phyloP scores from a whole-genome alignment of 2,797 vertebrate species.

The Astyanax mexicanus region DNA sequence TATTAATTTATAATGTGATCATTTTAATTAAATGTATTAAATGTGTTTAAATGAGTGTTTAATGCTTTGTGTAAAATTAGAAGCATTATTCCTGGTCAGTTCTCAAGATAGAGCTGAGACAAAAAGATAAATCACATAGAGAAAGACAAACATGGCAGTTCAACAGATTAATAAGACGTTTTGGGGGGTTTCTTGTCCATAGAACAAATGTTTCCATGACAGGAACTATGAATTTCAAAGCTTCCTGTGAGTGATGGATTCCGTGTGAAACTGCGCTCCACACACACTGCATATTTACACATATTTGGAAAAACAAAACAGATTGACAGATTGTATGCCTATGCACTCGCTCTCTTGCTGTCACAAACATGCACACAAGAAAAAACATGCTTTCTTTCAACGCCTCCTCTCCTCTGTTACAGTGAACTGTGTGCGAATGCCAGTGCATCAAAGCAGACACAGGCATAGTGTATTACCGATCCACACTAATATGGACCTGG shows the following conservation, averaged over 20 bases:
- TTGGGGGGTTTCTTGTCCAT: slow-evolving; percentile 3
- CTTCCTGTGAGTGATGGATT: slow-evolving; percentile 17
- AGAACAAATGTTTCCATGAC: slow-evolving; percentile 3
- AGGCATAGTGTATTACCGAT: slow-evolving; percentile 45
- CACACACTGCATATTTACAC: slow-evolving; percentile 21
- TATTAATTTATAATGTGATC: too few relatives aligned
- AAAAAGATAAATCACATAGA: not conserved
- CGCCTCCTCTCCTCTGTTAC: not conserved
- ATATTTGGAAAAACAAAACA: slow-evolving; percentile 19
- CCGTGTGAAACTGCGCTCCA: not conserved
- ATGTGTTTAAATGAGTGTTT: too few relatives aligned
- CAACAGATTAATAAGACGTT: not conserved
- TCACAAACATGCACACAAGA: not conserved
- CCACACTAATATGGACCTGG: slow-evolving; percentile 32
- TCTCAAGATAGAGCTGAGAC: not conserved
- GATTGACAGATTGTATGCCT: slow-evolving; percentile 29
- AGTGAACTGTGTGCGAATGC: slow-evolving; percentile 39
- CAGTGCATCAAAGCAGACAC: slow-evolving; percentile 38
- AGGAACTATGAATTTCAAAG: slow-evolving; percentile 32
- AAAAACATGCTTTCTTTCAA: too few relatives aligned
- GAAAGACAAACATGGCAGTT: not conserved
- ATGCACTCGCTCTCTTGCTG: not conserved
- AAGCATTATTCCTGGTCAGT: too few relatives aligned
- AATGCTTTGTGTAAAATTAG: too few relatives aligned
- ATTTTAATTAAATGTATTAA: too few relatives aligned